phyloP scores from a whole-genome alignment of 2,797 vertebrate genomes.

The Limnodromus scolopaceus region DNA sequence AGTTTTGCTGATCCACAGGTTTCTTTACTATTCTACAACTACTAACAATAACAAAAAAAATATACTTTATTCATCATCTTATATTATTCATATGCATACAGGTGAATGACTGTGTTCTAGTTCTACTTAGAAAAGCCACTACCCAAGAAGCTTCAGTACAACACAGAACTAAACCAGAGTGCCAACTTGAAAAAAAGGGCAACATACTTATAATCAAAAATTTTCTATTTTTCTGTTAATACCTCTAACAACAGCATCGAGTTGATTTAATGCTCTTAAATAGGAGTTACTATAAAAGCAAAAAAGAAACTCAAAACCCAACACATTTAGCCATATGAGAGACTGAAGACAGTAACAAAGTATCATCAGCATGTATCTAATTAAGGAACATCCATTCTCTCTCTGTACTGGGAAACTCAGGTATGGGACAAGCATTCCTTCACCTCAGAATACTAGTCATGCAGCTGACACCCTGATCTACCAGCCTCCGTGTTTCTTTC shows the following conservation, averaged over 20 bases:
- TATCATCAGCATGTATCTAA: not conserved
- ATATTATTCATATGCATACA: not conserved
- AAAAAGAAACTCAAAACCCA: not conserved
- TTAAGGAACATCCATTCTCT: not conserved
- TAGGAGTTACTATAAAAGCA: not conserved
- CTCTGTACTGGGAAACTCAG: not conserved
- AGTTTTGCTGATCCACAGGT: not conserved
- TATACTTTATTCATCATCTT: not conserved
- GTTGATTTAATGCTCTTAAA: not conserved
- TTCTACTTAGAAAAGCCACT: not conserved
- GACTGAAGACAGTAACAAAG: not conserved
- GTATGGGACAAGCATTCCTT: not conserved
- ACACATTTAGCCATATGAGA: not conserved
- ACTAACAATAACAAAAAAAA: not conserved
- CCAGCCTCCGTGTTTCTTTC: not conserved
- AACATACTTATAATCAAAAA: not conserved
- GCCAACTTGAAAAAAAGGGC: not conserved
- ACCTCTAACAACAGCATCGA: not conserved
- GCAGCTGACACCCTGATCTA: not conserved
- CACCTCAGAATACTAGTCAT: not conserved
- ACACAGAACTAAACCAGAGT: not conserved
- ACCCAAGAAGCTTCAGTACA: not conserved
- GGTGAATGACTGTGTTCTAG: not conserved
- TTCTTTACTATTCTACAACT: not conserved
- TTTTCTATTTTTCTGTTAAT: not conserved